Conservation (phyloP, 2,888 invertebrate genomes). For the Dicycla oo region DNA sequence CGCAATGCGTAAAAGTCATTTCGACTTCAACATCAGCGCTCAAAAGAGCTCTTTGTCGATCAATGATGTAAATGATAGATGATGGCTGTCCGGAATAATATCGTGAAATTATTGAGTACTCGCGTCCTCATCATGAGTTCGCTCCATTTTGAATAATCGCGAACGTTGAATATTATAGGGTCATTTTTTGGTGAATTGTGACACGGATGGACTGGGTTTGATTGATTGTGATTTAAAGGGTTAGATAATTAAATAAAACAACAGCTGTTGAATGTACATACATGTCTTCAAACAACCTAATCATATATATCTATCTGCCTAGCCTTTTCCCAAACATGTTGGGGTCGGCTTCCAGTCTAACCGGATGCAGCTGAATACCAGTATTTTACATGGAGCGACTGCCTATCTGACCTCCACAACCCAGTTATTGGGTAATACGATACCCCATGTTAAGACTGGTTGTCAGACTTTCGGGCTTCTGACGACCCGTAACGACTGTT, state of each 20-base stretch:
- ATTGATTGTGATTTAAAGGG: conserved; percentile 16
- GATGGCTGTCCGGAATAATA: conserved; percentile 45
- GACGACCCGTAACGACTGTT: too few relatives aligned
- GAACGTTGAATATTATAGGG: conserved; percentile 28
- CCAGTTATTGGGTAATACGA: too few relatives aligned
- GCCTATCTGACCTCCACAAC: too few relatives aligned
- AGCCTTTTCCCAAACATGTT: too few relatives aligned
- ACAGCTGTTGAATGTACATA: background rate
- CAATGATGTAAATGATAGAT: conserved; percentile 60
- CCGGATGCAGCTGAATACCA: too few relatives aligned
- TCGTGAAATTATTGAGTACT: conserved; percentile 57
- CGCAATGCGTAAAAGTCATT: conserved; percentile 61
- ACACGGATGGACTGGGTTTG: background rate
- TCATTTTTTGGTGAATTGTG: conserved; percentile 35
- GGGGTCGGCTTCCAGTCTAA: too few relatives aligned
- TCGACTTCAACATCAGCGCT: conserved; percentile 39
- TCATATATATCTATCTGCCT: too few relatives aligned
- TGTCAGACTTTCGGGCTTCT: too few relatives aligned
- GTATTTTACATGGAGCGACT: too few relatives aligned
- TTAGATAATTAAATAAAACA: background rate
- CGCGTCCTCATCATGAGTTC: conserved; percentile 31
- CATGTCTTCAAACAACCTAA: background rate
- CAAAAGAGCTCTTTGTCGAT: conserved; percentile 62
- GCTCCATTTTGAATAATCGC: conserved; percentile 50
- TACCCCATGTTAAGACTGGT: too few relatives aligned